Base-by-base conservation (phyloP, 2,797 vertebrate genomes). In the Mormyrops boulengeri region DNA sequence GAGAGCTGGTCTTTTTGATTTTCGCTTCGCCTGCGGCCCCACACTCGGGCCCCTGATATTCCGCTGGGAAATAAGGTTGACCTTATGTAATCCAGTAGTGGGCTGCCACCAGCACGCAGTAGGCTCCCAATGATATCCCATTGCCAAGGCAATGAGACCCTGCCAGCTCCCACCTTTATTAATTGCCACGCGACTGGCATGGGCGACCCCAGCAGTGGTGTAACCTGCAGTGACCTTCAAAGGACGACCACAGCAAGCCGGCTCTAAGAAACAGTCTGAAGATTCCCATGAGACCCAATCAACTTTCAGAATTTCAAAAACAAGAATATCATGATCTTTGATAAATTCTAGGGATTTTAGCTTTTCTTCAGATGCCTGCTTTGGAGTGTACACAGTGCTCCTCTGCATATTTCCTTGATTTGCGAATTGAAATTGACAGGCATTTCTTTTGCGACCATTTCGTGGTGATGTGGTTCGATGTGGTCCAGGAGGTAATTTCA, bases 41-140 rank as follows among this genome's bases (percentile, higher is more conserved):
- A 89, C 88, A 94, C 55, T 89, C 12, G 85, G 90, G 88, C 82
- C 73, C 92, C 80, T 90, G 91, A 91, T 90, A 52, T 93, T 89
- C 88, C 89, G 89, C 91, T 92, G 85, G 89, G 91, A 93, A 93
- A 94, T 91, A 91, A 92, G 93, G 94, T 94, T 92, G 92, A 90
- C 91, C 77, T 95, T 94, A 94, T 94, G 94, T 94, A 95, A 95
- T 92, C 93, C 94, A 91, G 91, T 94, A 94, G 92, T 92, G 91
- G 89, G 92, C 92, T 95, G 94, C 95, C 95, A 95, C 93, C 41
- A 66, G 95, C 94, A 93, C 94, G 94, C 92, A 94, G 94, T 94
- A 93, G 95, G 94, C 94, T 96, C 95, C 93, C 91, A 90, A 91
- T 95, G 93, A 95, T 92, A 94, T 95, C 92, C 94, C 92, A 94